Base-by-base conservation (phyloP, 2,888 invertebrate genomes). In the Drosophila aldrichi region DNA sequence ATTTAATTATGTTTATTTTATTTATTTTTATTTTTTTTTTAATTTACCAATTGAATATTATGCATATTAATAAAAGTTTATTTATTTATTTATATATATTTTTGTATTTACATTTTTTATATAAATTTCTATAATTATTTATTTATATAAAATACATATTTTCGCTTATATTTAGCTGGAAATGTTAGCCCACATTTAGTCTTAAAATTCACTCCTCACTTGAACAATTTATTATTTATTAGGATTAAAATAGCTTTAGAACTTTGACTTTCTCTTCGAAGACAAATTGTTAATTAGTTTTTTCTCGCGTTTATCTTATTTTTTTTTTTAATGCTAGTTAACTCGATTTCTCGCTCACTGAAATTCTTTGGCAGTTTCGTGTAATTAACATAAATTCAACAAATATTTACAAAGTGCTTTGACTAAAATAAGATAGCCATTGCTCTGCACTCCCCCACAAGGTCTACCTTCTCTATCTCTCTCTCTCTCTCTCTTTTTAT, bases 371-470 rank as follows among this genome's bases (percentile, higher is more conserved):
- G 22, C 32, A 34, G 20, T 36, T 51, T 18, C 10, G 16, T 36
- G 51, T 20, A 51, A 51, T 51, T 51, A 51, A 51, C 51, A 34
- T 34, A 51, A 34, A 18, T 49, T 49, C 4, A 18, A 51, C 52
- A 52, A 52, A 52, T 38, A 36, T 38, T 36, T 38, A 25, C 16
- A 25, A 52, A 51, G 34, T 20, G 9, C 34, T 34, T 20, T 34
- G 34, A 51, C 18, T 51, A 51, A 51, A 34, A 9, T 34, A 20
- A 32, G 20, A 16, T 34, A 32, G 32, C 48, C 18, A 3, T 8
- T 48, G n/a, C 6, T 25, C 48, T 18, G 12, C 32, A 32, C 48
- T 6, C 8, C 9, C 29, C 9, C 29, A n/a, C 48, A 9, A 8
- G 8, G 0, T 44, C 12, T n/a, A 7, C 14, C 25, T 25, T 22